phyloP scores from a whole-genome alignment of 2,888 invertebrate genomes.

The Nomada lathburiana region DNA sequence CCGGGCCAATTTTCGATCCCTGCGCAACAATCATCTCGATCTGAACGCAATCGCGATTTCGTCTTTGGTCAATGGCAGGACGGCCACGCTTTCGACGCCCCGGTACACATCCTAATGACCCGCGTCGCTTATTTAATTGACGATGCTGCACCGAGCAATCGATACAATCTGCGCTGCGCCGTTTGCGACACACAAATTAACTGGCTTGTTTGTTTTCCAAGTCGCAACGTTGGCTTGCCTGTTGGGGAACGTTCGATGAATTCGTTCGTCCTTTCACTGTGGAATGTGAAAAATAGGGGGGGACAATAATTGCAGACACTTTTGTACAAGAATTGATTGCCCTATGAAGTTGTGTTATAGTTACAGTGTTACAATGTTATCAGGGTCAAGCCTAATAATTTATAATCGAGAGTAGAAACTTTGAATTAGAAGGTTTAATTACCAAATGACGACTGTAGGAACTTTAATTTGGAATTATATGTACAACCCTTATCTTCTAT shows the following conservation, averaged over 20 bases:
- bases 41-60: slow-evolving; percentile 57
- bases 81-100: slow-evolving; percentile 53
- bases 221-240: neutral
- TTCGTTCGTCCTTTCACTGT: no score
- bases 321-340: no score
- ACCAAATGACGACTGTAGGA: neutral
- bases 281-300: no score
- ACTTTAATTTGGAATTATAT: no score
- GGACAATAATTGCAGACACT: no score
- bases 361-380: no score
- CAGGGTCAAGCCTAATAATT: no score
- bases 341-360: no score
- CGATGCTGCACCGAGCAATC: slow-evolving; percentile 49
- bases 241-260: neutral
- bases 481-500: no score
- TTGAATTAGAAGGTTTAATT: neutral
- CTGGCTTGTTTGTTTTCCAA: neutral
- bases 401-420: neutral
- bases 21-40: slow-evolving; percentile 57
- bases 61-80: slow-evolving; percentile 12
- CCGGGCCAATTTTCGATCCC: slow-evolving; percentile 43
- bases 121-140: slow-evolving; percentile 63
- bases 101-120: slow-evolving; percentile 62
- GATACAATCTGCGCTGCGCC: slow-evolving; percentile 57
- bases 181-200: slow-evolving; percentile 16